Evolutionary conservation across 2,113 vertebrate species (phyloP).

Genomic region (Dromaius novaehollandiae): DNA sequence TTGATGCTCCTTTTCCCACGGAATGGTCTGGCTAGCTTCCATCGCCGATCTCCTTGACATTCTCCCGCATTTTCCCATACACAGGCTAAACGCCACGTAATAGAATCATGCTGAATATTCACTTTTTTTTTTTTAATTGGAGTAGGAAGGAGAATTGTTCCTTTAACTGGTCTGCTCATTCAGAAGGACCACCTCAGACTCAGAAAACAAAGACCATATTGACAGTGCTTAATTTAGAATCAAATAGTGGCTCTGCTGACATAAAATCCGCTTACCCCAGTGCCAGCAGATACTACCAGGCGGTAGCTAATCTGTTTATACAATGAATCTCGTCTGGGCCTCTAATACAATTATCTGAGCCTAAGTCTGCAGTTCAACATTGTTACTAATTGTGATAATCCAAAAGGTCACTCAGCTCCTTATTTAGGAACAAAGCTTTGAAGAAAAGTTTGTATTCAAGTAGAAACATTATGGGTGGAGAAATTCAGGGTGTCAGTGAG

Average conservation of each 20-base stretch:
- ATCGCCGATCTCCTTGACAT: too few relatives aligned
- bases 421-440: background rate
- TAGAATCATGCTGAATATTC: background rate
- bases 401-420: background rate
- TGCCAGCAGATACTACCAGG: background rate
- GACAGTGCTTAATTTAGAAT: background rate
- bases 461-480: background rate
- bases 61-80: too few relatives aligned
- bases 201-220: background rate
- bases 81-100: background rate
- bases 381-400: background rate
- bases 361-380: background rate
- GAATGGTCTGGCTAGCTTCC: too few relatives aligned
- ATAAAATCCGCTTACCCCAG: background rate
- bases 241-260: background rate
- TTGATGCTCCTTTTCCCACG: too few relatives aligned
- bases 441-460: background rate
- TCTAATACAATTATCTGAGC: background rate
- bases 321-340: background rate
- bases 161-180: background rate
- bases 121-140: background rate
- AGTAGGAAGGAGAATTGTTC: background rate
- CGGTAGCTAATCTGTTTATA: background rate
- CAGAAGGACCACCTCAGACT: background rate
- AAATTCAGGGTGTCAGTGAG: background rate